phyloP scores from a whole-genome alignment of 2,888 invertebrate genomes.

The Lasioglossum villosulum region DNA sequence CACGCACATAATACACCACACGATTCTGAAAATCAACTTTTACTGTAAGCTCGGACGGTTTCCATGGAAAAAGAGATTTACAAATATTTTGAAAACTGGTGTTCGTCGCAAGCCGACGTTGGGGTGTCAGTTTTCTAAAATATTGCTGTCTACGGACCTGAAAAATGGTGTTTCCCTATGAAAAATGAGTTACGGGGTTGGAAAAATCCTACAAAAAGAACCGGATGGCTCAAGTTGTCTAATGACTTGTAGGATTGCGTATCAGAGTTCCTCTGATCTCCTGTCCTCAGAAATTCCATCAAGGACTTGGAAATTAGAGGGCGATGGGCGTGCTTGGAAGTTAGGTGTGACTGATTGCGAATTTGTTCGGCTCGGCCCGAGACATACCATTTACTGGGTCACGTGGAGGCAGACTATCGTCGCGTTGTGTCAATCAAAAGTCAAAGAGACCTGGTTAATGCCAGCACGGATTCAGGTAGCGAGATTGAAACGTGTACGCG shows the following conservation, averaged over 20 bases:
- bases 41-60: too few relatives aligned
- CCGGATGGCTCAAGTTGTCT: background rate
- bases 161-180: background rate
- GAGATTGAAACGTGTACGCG: background rate
- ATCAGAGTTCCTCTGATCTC: constrained; percentile 11
- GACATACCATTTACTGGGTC: background rate
- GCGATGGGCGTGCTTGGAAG: background rate
- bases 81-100: background rate
- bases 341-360: constrained; percentile 24
- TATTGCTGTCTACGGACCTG: background rate
- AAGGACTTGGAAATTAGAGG: constrained; percentile 20
- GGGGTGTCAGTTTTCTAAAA: background rate
- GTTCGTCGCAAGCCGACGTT: background rate
- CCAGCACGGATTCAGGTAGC: background rate
- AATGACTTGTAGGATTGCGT: background rate
- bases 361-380: constrained; percentile 10
- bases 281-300: constrained; percentile 17
- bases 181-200: background rate
- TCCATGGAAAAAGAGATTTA: background rate
- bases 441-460: background rate
- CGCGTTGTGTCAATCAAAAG: constrained; percentile 1
- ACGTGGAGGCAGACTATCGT: background rate
- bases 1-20: too few relatives aligned
- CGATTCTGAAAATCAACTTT: too few relatives aligned
- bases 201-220: background rate